phyloP scores from a whole-genome alignment of 1,140 invertebrate species.

The Steinernema khuongi region DNA sequence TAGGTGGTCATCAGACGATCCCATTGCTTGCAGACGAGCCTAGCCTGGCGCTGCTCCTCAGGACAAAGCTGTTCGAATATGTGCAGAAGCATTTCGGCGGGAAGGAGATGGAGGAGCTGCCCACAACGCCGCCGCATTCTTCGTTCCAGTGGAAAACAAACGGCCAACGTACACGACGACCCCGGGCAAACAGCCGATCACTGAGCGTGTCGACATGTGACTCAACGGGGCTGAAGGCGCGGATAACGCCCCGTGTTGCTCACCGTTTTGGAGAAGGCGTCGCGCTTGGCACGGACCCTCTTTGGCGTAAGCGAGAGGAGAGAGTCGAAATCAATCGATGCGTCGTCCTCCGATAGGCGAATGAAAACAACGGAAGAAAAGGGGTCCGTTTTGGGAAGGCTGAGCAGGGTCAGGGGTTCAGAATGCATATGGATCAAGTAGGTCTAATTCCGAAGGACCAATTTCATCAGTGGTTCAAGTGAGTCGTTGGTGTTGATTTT shows the following conservation, averaged over 20 bases:
- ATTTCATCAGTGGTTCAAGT: no score
- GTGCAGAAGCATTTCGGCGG: neutral
- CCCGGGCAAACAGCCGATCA: neutral
- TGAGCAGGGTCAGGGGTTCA: neutral
- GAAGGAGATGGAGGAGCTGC: neutral
- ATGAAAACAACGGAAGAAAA: neutral
- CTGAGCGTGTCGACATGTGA: neutral
- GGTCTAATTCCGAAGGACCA: no score
- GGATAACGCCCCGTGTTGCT: no score
- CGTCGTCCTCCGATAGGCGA: neutral
- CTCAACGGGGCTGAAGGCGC: no score
- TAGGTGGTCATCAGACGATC: neutral
- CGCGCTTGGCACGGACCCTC: neutral
- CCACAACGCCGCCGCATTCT: neutral
- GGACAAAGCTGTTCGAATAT: neutral
- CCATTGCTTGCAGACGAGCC: neutral
- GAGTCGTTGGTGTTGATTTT: no score
- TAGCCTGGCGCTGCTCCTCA: neutral
- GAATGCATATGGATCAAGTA: neutral
- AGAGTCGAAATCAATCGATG: neutral
- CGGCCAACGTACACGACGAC: neutral
- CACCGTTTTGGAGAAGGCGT: neutral
- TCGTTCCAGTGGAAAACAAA: neutral
- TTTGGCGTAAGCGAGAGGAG: neutral
- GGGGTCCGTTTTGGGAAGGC: neutral